Evolutionary conservation across 2,113 vertebrate species (phyloP).

Genomic region (Syngnathus floridae): DNA sequence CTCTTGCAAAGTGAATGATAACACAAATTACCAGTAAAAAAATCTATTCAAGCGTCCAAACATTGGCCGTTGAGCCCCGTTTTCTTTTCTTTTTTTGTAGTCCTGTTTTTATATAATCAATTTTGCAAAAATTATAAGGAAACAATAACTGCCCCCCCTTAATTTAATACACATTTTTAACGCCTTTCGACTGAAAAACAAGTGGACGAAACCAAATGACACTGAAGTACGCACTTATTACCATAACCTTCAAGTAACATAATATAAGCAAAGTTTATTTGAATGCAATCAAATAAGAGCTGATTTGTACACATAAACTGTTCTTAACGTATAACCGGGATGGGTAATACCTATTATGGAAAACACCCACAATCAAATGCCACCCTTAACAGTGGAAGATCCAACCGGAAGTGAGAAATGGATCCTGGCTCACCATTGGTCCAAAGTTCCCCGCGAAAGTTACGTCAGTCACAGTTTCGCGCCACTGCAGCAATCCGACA

Average conservation of each 20-base stretch:
- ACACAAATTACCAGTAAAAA: not conserved
- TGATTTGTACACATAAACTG: accelerated
- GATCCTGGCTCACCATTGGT: slow-evolving; percentile 43
- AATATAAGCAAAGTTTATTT: not conserved
- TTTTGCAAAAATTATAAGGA: not conserved
- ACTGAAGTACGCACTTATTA: not conserved
- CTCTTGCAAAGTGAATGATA: not conserved
- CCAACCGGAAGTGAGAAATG: slow-evolving; percentile 8
- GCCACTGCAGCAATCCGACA: slow-evolving; percentile 48
- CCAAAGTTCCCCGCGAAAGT: slow-evolving; percentile 68
- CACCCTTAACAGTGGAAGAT: not conserved
- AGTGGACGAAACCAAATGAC: slow-evolving; percentile 35
- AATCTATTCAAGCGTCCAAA: not conserved
- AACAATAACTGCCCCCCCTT: not conserved
- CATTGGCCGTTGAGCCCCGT: not conserved
- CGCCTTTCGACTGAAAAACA: not conserved
- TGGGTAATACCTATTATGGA: not conserved
- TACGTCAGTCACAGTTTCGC: slow-evolving; percentile 69
- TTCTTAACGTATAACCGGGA: accelerated
- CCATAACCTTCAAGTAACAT: not conserved
- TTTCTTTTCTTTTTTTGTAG: not conserved
- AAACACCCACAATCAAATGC: not conserved
- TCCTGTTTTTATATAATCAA: not conserved
- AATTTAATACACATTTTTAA: not conserved
- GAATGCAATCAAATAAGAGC: too few species aligned